A percentile compares a stretch with the other conserved stretches of the same genome.
Conservation (phyloP, 2,797 vertebrate species). For the Muscicapa striata region DNA sequence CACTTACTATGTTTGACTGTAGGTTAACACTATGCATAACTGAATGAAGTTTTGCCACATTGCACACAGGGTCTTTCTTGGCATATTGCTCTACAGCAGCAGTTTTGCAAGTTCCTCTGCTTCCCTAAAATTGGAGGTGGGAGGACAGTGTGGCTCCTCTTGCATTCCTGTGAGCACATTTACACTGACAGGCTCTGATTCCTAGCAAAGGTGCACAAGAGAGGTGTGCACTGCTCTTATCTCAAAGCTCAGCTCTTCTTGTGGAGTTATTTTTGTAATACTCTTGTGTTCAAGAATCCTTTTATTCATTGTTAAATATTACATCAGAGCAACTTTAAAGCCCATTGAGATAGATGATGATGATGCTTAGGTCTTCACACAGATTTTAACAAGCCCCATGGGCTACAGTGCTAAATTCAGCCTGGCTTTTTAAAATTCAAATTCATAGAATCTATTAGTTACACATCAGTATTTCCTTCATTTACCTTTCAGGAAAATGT, state of each 20-base stretch:
- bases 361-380: not conserved
- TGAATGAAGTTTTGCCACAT: not conserved
- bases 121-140: not conserved
- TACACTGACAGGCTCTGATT: not conserved
- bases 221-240: not conserved
- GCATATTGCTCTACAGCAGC: not conserved
- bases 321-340: slow-evolving; percentile 15
- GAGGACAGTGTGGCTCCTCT: not conserved
- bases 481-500: not conserved
- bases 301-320: slow-evolving; percentile 32
- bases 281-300: not conserved
- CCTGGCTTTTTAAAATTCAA: not conserved
- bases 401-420: not conserved
- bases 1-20: not conserved
- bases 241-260: not conserved
- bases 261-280: not conserved
- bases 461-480: not conserved
- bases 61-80: not conserved
- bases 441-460: not conserved
- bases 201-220: not conserved
- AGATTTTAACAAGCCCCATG: slow-evolving; percentile 12
- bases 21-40: not conserved
- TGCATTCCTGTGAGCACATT: rapidly evolving
- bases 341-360: not conserved
- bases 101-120: not conserved